These are phyloP conservation scores for Heterocephalus glaber DNA, from an alignment of 2,113 vertebrate genomes.

Conservation along the genomic window DNA sequence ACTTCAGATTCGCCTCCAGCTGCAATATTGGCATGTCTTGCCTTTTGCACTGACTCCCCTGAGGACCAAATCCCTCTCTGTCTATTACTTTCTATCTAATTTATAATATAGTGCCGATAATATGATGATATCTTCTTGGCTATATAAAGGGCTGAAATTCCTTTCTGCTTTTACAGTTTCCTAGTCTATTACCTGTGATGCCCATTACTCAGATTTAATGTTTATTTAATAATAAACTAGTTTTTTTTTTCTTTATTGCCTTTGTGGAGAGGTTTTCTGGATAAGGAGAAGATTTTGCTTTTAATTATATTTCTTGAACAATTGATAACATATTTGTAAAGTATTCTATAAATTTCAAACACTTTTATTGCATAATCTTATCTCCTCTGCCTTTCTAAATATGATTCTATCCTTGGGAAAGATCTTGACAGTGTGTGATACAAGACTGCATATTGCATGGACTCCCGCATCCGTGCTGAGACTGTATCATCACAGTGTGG, in stretches of 20 bases:
- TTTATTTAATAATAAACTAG: neutral
- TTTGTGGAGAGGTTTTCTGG: neutral
- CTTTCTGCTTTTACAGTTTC: neutral
- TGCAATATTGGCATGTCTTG: neutral
- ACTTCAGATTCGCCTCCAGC: neutral
- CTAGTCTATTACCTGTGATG: neutral
- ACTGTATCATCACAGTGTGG: accelerated
- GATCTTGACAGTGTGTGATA: neutral
- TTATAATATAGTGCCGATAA: neutral
- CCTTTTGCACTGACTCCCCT: neutral
- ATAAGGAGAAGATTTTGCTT: neutral
- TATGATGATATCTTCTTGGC: neutral
- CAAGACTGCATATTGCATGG: neutral
- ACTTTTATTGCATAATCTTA: neutral
- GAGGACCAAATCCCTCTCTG: neutral
- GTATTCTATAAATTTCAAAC: neutral
- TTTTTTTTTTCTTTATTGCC: neutral
- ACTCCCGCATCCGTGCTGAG: neutral
- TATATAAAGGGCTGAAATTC: neutral
- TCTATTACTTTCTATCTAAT: neutral
- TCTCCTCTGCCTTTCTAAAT: neutral
- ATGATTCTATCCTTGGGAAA: neutral
- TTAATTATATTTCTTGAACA: neutral
- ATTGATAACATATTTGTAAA: neutral
- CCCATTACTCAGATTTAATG: too few species aligned